Evolutionary conservation across 1,140 invertebrate genomes (phyloP).

Genomic region (Caenorhabditis briggsae): DNA sequence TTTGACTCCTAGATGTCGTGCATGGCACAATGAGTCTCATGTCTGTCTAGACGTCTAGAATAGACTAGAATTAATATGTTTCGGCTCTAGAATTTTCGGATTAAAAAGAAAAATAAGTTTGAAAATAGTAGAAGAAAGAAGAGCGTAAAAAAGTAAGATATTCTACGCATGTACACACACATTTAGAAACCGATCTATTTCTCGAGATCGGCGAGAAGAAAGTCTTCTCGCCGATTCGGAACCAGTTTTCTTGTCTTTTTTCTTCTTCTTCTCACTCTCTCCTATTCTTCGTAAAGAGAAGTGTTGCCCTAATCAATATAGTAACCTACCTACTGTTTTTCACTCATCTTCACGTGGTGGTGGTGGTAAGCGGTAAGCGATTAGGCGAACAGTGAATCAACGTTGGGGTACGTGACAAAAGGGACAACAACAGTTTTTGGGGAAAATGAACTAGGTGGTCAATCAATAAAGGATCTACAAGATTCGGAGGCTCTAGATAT

Average conservation of each 20-base stretch:
- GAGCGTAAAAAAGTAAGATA: not conserved
- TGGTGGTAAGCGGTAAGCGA: too few species aligned
- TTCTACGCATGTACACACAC: not conserved
- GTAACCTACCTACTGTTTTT: not conserved
- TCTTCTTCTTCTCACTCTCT: not conserved
- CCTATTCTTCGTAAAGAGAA: not conserved
- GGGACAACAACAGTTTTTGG: not conserved
- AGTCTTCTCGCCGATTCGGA: constrained; percentile 26
- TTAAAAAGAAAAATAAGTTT: not conserved
- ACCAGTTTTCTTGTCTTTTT: constrained; percentile 1
- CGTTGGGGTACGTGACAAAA: not conserved
- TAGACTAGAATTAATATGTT: too few species aligned
- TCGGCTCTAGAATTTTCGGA: too few species aligned
- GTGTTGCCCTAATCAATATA: constrained; percentile 10
- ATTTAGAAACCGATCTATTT: constrained; percentile 41
- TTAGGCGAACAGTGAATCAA: constrained; percentile 7
- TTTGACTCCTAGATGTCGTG: too few species aligned
- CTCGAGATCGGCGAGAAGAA: not conserved
- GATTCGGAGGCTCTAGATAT: not conserved
- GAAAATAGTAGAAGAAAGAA: not conserved
- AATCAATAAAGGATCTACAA: not conserved
- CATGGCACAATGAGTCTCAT: too few species aligned
- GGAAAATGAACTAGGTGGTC: too few species aligned
- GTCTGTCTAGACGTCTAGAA: too few species aligned
- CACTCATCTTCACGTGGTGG: not conserved